phyloP scores from a whole-genome alignment of 2,888 invertebrate species.

The Apantesis nais region DNA sequence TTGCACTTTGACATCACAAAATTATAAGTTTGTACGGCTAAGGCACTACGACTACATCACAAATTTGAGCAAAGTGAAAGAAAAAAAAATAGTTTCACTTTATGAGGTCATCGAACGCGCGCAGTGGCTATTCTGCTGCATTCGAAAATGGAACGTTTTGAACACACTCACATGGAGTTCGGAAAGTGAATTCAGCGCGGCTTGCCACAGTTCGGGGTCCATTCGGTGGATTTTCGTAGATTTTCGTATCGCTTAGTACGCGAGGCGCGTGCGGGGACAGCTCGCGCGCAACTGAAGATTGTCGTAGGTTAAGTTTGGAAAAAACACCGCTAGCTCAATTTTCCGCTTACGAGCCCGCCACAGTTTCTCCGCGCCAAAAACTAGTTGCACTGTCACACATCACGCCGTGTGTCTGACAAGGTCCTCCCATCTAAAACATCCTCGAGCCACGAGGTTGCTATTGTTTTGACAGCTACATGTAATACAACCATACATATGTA shows the following conservation, averaged over 20 bases:
- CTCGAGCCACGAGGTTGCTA: constrained; percentile 57
- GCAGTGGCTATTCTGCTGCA: constrained; percentile 60
- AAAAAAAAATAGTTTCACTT: constrained; percentile 69
- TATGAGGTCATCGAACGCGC: constrained; percentile 73
- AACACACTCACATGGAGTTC: constrained; percentile 59
- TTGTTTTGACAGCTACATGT: constrained; percentile 78
- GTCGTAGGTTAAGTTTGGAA: constrained; percentile 83
- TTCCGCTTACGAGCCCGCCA: constrained; percentile 70
- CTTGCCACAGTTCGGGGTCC: constrained; percentile 61
- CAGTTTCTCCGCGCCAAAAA: constrained; percentile 70
- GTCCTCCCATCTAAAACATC: constrained; percentile 38
- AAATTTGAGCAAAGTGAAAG: constrained; percentile 80
- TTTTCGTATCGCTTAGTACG: constrained; percentile 62
- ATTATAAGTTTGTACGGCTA: constrained; percentile 70
- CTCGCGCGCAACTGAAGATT: constrained; percentile 84
- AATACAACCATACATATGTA: constrained; percentile 64
- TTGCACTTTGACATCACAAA: constrained; percentile 83
- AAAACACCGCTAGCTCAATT: constrained; percentile 80
- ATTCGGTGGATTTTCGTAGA: constrained; percentile 70
- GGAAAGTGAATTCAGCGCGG: constrained; percentile 64
- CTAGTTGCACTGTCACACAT: constrained; percentile 56
- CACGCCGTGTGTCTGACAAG: constrained; percentile 38
- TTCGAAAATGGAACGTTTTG: constrained; percentile 67
- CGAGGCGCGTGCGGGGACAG: constrained; percentile 75
- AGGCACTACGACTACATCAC: constrained; percentile 82